Evolutionary conservation across 35 echinoderm and acorn worm genomes (phyloP), one percentile per base, ranked within the genome.

Genomic region (Hemicentrotus pulcherrimus): DNA sequence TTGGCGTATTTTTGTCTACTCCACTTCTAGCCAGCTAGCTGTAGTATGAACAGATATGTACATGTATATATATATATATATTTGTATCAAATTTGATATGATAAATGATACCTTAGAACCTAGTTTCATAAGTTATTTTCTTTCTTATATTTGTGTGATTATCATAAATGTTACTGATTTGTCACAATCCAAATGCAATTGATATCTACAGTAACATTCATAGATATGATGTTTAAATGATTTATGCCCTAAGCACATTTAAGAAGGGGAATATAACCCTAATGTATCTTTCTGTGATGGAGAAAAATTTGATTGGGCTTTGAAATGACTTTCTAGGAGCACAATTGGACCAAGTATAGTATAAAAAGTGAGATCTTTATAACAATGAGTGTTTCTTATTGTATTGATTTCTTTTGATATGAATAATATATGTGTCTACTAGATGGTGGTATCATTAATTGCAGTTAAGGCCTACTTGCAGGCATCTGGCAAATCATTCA

Each of bases 11-110:
- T 22, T 7, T 78, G 24, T 78, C 65, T 28, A 22, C 65, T 28
- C 6, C 7, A 78, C 65, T 78, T 91, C 18, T 32, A 91, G 31
- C 31, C 13, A 88, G 31, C 31, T 91, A 91, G 33, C 33, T 91
- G 22, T 91, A 31, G 9, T 33, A 22, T 91, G 47, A 46, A 91
- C 12, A 91, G 14, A 33, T 91, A 12, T 91, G 47, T 91, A 88
- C 41, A 88, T 88, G 41, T 88, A 88, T 88, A 88, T 88, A 88
- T 88, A 88, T 88, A 91, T 91, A 91, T 31, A 91, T 91, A 91
- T 91, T 46, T 91, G 47, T 91, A 91, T 91, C 18, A 46, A 41
- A 19, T 30, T 46, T 91, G 15, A 46, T 46, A 46, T 5, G 5
- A 33, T 12, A 91, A 32, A 78, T n/a, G 28, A 78, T 28, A 78